Conservation (phyloP, 2,113 vertebrate genomes). For the Gracilinanus agilis region DNA sequence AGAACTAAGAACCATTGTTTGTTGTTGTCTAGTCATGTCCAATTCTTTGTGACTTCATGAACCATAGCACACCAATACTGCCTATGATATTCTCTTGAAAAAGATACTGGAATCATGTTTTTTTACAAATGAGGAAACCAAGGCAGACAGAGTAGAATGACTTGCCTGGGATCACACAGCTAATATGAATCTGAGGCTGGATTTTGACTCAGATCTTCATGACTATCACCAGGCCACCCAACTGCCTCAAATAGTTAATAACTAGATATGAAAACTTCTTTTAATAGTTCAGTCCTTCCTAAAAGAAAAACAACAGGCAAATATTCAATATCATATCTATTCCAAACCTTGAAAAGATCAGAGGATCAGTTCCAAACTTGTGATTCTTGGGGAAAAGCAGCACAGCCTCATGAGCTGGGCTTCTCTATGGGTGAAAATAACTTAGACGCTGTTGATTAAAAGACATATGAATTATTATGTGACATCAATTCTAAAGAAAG, state of each 20-base stretch:
- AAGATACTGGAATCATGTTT: neutral
- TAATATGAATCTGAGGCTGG: neutral
- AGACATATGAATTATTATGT: neutral
- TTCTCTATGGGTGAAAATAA: neutral
- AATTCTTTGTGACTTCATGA: neutral
- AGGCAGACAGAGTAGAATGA: neutral
- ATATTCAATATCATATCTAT: neutral
- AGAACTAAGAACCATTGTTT: neutral
- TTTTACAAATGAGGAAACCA: neutral
- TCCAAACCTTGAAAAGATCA: neutral
- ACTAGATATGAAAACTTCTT: neutral
- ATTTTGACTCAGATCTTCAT: neutral
- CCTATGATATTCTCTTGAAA: neutral
- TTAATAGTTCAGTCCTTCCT: neutral
- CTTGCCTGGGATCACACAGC: neutral
- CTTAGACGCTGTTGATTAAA: neutral
- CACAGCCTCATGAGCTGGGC: neutral
- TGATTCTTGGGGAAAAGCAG: neutral
- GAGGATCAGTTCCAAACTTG: neutral
- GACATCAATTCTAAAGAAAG: neutral
- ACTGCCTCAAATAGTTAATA: neutral
- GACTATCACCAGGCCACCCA: neutral
- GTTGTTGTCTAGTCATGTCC: neutral
- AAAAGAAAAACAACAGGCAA: neutral
- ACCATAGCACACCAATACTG: neutral